A percentile compares a stretch with the other conserved stretches of the same genome.
Evolutionary conservation across 2,113 vertebrate species (phyloP).

Genomic region (Cinclus cinclus): DNA sequence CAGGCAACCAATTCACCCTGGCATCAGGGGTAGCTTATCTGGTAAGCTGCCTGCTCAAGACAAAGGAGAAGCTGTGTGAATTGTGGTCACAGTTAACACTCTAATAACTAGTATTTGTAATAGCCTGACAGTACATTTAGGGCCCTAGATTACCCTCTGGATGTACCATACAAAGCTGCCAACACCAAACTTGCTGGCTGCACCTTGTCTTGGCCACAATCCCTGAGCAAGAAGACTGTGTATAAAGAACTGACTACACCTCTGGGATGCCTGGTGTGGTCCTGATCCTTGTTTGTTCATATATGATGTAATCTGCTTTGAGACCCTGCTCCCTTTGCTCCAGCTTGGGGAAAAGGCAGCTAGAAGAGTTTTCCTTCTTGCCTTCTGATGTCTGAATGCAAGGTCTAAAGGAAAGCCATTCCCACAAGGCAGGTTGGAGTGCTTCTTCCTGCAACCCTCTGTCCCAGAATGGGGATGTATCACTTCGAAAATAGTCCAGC

Average conservation of each 20-base stretch:
- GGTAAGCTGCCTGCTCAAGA: neutral
- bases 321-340: neutral
- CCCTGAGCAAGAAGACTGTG: neutral
- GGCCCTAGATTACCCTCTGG: neutral
- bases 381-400: neutral
- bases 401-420: neutral
- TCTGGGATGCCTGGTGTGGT: neutral
- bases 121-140: neutral
- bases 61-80: neutral
- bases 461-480: neutral
- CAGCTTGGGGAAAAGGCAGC: neutral
- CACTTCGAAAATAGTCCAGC: neutral
- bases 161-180: neutral
- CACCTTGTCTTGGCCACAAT: neutral
- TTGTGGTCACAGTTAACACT: neutral
- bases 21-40: neutral
- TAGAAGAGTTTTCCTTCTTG: neutral
- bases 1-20: neutral
- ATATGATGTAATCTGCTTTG: neutral
- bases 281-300: neutral
- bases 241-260: neutral
- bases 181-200: neutral
- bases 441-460: neutral
- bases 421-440: neutral
- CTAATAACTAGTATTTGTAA: neutral